Percentiles rank a stretch among this genome's conserved stretches.
Conservation (phyloP, 64 coral and sea anemone species). For the Montipora cactus region DNA sequence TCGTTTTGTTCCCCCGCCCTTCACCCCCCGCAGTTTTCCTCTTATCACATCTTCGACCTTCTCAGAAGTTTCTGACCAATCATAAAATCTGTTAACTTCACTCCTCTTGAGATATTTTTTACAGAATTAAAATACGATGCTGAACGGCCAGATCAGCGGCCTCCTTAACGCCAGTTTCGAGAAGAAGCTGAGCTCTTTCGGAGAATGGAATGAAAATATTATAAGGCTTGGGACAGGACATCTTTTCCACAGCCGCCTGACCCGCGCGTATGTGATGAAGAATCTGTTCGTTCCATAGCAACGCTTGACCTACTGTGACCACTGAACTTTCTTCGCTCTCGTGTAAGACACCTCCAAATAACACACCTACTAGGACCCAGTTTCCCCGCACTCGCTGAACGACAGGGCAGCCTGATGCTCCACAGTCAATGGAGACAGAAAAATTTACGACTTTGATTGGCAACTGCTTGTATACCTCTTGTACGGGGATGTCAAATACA, state of each 20-base stretch:
- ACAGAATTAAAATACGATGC: conserved; percentile 56
- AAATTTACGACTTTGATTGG: conserved; percentile 70
- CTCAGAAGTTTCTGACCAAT: no score
- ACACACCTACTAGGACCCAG: conserved; percentile 74
- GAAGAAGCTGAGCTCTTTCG: conserved; percentile 53
- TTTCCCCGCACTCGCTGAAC: conserved; percentile 44
- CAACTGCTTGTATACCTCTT: conserved; percentile 73
- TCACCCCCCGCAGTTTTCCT: no score
- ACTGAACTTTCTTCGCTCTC: conserved; percentile 1
- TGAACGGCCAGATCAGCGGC: conserved; percentile 64
- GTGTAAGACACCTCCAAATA: conserved; percentile 62
- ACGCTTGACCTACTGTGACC: conserved; percentile 36
- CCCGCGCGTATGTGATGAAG: conserved; percentile 35
- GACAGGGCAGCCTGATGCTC: conserved; percentile 78
- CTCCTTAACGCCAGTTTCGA: conserved; percentile 40
- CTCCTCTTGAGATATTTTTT: no score
- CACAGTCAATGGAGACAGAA: conserved; percentile 51
- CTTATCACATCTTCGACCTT: no score
- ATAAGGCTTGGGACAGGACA: conserved; percentile 47
- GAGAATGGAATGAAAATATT: conserved; percentile 53
- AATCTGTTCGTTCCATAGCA: conserved; percentile 50
- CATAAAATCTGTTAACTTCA: no score
- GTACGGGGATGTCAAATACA: conserved; percentile 48
- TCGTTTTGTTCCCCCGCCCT: no score
- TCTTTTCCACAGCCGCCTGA: conserved; percentile 44